Base-by-base conservation (phyloP, 1,140 invertebrate species). In the Euwallacea fornicatus region DNA sequence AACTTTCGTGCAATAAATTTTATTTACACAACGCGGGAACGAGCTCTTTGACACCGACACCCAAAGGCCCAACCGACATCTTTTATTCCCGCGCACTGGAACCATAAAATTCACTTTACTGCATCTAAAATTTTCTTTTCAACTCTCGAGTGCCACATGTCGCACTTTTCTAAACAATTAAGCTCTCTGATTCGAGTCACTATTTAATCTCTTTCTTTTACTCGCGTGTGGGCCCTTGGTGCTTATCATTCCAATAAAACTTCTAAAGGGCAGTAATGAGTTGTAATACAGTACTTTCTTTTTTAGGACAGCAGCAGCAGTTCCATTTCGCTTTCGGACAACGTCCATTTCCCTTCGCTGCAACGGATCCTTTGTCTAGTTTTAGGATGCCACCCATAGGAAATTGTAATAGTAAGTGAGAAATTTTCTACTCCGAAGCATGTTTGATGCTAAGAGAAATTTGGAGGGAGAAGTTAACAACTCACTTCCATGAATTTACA, bases 271-370 rank as follows among this genome's bases (percentile, higher is more conserved):
- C 85, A 86, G 85, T 83, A 82, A 83, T 85, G 81, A 83, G 79
- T 82, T 84, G 83, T 88, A 86, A 88, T 83, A 84, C 87, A 92
- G 90, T 93, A 89, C 86, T 93, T 82, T 91, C 90, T 84, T 87
- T 93, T 89, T 84, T 91, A 93, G 92, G 92, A 85, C 92, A 94
- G 83, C 93, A 95, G 83, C 93, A 95, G 83, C 92, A 94, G 85
- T 94, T 94, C 83, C 92, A 94, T 82, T 93, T 94, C 82, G 92
- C 93, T 69, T 93, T 95, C 79, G 92, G 93, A 7, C 93, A 95
- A 82, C 85, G 93, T 73, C 93, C 93, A 11, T 93, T 95, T 83
- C 88, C 88, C 66, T 91, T 94, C 77, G 90, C 93, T 54, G 90
- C 89, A 77, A 87, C 82, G 44, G 91, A 93, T 82, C 91, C 91